A percentile compares a stretch with the other conserved stretches of the same genome.
These are phyloP conservation scores for Lepetodrilus schrolli DNA, from an alignment of 2,888 invertebrate species.

Conservation along the genomic window DNA sequence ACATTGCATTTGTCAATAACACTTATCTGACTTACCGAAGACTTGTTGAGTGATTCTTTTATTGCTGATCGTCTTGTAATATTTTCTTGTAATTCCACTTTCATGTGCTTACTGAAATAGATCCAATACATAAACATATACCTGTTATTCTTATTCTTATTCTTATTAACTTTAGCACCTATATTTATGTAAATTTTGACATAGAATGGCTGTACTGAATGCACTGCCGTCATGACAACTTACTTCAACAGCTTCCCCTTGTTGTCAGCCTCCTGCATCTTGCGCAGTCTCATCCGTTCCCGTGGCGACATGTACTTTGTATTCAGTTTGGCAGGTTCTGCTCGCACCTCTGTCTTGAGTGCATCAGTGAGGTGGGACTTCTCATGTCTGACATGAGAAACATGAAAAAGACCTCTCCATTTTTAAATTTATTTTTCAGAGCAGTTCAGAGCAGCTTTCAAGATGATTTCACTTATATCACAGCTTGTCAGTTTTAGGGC, in stretches of 20 bases:
- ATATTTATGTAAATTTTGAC: too few species aligned
- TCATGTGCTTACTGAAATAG: constrained; percentile 56
- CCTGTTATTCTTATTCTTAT: too few species aligned
- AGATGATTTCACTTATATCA: too few species aligned
- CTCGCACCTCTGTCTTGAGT: constrained; percentile 49
- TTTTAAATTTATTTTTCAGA: too few species aligned
- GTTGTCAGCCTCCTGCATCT: constrained; percentile 70
- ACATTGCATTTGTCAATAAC: too few species aligned
- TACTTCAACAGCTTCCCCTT: constrained; percentile 67
- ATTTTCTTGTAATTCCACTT: constrained; percentile 62
- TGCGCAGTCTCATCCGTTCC: constrained; percentile 71
- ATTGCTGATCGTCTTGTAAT: constrained; percentile 55
- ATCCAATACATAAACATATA: neutral
- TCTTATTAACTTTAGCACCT: too few species aligned
- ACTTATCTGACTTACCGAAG: constrained; percentile 50
- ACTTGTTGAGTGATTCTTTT: constrained; percentile 52
- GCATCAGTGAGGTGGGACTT: constrained; percentile 64
- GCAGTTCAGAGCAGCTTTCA: too few species aligned
- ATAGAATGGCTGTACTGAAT: too few species aligned
- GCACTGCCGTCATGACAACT: constrained; percentile 32
- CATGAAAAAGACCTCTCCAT: too few species aligned
- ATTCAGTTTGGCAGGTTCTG: constrained; percentile 40
- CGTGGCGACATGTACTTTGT: constrained; percentile 68
- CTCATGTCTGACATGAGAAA: constrained; percentile 50
- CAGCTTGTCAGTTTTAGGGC: too few species aligned